Evolutionary conservation across 2,797 vertebrate species (phyloP), one percentile per base, ranked within the genome.

Genomic region (Melanogrammus aeglefinus): DNA sequence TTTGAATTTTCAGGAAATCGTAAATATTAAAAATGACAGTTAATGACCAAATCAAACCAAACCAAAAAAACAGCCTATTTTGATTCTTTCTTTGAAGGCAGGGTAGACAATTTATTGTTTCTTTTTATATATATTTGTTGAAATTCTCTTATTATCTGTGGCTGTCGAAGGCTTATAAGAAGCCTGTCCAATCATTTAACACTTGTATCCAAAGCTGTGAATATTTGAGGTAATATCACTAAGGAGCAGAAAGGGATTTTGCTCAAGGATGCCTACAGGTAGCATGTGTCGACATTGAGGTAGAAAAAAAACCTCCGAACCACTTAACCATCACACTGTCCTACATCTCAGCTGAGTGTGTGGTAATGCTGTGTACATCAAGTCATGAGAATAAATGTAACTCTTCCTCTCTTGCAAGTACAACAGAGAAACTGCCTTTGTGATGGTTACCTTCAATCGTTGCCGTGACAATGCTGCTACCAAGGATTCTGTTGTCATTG

Each of bases 391-490:
- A 10, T 10, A 69, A 27, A 69, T 10, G 63, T 69, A 69, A 69
- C 63, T 63, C 57, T 63, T 63, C 21, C 57, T 24, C 57, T 63
- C 57, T n/a, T 21, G 21, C 63, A 10, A 27, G 24, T 27, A 69
- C 63, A 69, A 27, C 63, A 69, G 63, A 69, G 9, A 69, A 27
- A 24, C 63, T 4, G n/a, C 24, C 63, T 69, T 69, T 27, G 63
- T 69, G 63, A 69, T 69, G 21, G 24, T n/a, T 69, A 69, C n/a
- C 63, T 69, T 69, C n/a, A 69, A 13, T 27, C 63, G 63, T 27
- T 69, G 63, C 63, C 24, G 63, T 69, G 63, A 69, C 63, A 69
- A 69, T 63, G 57, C 63, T 27, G 63, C 63, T 69, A 27, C 63
- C 63, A 27, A 69, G 24, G n/a, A 27, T 29, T 69, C 8, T 69